These are phyloP conservation scores for Drosophila micromelanica DNA, from an alignment of 1,140 invertebrate genomes.

Conservation along the genomic window DNA sequence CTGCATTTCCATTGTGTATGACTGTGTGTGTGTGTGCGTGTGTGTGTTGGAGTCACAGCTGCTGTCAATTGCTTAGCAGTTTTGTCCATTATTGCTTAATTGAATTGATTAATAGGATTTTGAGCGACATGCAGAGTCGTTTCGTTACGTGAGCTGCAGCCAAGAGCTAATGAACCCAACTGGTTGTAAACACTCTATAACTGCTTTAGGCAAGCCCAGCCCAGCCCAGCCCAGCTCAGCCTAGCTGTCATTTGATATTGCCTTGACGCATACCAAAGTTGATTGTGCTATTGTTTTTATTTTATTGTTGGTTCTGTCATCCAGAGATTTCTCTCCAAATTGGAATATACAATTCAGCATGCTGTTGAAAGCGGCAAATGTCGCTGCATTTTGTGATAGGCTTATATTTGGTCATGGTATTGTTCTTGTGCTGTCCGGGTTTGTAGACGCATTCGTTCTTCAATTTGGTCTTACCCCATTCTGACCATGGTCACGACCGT, in stretches of 20 bases:
- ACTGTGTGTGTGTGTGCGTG: neutral
- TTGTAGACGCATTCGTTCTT: slow-evolving; percentile 16
- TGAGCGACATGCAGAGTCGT: slow-evolving; percentile 72
- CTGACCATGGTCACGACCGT: slow-evolving; percentile 55
- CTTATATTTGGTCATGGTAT: slow-evolving; percentile 36
- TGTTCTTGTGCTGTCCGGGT: slow-evolving; percentile 22
- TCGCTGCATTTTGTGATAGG: slow-evolving; percentile 16
- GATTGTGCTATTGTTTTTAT: neutral
- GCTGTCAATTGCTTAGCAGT: slow-evolving; percentile 68
- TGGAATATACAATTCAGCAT: neutral
- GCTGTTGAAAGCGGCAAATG: slow-evolving; percentile 29
- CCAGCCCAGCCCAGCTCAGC: too few species aligned
- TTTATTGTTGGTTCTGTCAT: slow-evolving; percentile 17
- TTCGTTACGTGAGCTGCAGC: slow-evolving; percentile 59
- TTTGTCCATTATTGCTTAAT: slow-evolving; percentile 80
- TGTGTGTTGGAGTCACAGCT: slow-evolving; percentile 16
- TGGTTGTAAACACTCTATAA: slow-evolving; percentile 15
- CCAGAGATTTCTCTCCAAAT: slow-evolving; percentile 21
- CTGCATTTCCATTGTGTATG: slow-evolving; percentile 56
- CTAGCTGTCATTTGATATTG: slow-evolving; percentile 2
- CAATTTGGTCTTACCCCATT: slow-evolving; percentile 36
- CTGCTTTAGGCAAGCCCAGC: slow-evolving; percentile 3
- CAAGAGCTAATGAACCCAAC: slow-evolving; percentile 69
- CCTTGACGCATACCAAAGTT: slow-evolving; percentile 15
- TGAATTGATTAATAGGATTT: slow-evolving; percentile 81